phyloP scores from a whole-genome alignment of 1,140 invertebrate genomes.

The Drosophila albomicans region DNA sequence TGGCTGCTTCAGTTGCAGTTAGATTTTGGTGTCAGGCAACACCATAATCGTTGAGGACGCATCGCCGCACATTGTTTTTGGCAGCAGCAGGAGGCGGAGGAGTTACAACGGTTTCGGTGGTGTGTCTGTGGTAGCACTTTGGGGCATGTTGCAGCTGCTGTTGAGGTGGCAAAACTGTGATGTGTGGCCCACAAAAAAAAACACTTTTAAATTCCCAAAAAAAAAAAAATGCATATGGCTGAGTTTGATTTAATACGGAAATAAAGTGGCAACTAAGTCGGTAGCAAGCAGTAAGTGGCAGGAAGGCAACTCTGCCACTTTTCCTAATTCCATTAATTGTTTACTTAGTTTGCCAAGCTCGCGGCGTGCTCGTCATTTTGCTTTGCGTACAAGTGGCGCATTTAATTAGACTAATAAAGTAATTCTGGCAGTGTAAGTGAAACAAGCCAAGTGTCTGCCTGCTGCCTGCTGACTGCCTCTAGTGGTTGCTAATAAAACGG shows the following conservation, averaged over 20 bases:
- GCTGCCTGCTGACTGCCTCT: constrained; percentile 16
- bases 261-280: not conserved
- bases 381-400: constrained; percentile 71
- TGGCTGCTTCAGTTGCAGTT: constrained; percentile 18
- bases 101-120: constrained; percentile 15
- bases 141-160: constrained; percentile 19
- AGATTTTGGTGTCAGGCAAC: constrained; percentile 39
- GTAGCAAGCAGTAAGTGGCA: not conserved
- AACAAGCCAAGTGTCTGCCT: constrained; percentile 43
- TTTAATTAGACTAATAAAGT: constrained; percentile 83
- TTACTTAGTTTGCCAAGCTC: constrained; percentile 46
- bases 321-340: constrained; percentile 79
- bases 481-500: constrained; percentile 73
- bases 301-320: constrained; percentile 58
- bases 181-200: not conserved
- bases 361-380: constrained; percentile 52
- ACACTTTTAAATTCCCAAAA: not conserved
- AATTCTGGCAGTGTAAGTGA: constrained; percentile 70
- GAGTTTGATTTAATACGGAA: not conserved
- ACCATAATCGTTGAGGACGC: constrained; percentile 56
- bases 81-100: not conserved
- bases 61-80: constrained; percentile 50
- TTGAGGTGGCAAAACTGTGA: not conserved
- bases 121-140: constrained; percentile 2
- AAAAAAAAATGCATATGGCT: not conserved